Conservation (phyloP, 2,797 vertebrate genomes). For the Argya squamiceps region DNA sequence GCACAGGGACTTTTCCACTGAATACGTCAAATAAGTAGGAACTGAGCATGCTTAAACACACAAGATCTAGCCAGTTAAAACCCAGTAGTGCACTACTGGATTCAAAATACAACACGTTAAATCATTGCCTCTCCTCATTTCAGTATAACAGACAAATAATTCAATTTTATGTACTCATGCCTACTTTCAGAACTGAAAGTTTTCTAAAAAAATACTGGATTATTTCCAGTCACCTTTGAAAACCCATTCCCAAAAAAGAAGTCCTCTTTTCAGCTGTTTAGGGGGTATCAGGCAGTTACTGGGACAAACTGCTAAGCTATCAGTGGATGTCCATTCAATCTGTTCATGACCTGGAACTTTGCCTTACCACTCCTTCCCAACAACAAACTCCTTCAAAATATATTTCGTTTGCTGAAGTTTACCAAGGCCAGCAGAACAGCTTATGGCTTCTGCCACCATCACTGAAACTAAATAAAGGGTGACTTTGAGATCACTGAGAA, state of each 20-base stretch:
- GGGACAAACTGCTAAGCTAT: neutral
- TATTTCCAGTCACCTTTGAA: neutral
- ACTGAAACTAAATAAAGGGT: neutral
- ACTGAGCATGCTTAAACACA: neutral
- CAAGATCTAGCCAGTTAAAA: neutral
- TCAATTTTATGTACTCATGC: neutral
- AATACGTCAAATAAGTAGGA: neutral
- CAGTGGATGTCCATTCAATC: neutral
- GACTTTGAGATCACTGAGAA: neutral
- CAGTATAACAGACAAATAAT: neutral
- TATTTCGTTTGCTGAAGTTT: neutral
- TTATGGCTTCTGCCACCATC: neutral
- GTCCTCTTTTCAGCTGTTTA: neutral
- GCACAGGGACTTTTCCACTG: neutral
- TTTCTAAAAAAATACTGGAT: neutral
- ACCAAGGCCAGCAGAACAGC: neutral
- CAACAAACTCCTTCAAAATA: neutral
- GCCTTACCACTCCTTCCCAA: neutral
- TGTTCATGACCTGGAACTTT: neutral
- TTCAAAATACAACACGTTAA: neutral
- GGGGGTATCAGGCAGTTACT: rapidly evolving
- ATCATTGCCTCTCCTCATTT: neutral
- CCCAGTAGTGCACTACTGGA: neutral
- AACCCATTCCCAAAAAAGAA: neutral
- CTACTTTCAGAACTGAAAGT: neutral